Conservation (phyloP, 2,797 vertebrate species). For the Siniperca scherzeri region DNA sequence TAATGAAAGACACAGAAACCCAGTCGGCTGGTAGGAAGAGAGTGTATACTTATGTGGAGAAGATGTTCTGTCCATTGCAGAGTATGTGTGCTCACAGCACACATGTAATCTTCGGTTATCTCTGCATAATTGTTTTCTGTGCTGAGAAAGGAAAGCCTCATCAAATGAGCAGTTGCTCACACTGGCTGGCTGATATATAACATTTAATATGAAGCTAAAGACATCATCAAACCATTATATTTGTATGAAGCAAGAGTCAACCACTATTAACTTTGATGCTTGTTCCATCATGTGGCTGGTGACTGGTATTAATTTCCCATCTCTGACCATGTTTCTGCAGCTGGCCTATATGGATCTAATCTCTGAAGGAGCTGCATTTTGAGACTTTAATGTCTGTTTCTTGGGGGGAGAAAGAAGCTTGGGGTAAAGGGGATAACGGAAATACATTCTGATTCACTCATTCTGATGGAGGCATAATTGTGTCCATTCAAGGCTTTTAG, state of each 20-base stretch:
- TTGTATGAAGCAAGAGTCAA: background rate
- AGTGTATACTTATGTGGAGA: background rate
- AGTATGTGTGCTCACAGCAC: background rate
- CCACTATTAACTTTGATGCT: background rate
- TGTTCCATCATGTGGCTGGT: conserved; percentile 30
- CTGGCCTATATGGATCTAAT: conserved; percentile 39
- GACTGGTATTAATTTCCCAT: conserved; percentile 37
- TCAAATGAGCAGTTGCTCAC: background rate
- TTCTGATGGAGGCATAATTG: conserved; percentile 66
- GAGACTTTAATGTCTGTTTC: conserved; percentile 45
- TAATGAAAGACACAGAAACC: background rate
- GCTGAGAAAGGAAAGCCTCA: background rate
- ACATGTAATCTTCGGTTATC: background rate
- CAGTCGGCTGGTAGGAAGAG: background rate
- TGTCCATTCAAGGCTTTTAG: conserved; percentile 68
- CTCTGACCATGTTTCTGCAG: conserved; percentile 3
- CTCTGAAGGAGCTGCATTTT: conserved; percentile 37
- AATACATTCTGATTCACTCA: conserved; percentile 54
- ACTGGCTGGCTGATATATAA: background rate
- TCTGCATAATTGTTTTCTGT: background rate
- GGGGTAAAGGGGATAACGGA: conserved; percentile 37
- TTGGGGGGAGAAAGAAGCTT: conserved; percentile 1
- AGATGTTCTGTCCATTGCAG: background rate
- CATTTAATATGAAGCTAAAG: conserved; percentile 13
- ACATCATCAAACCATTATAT: conserved; percentile 16